These are phyloP conservation scores for Polydrusus tereticollis DNA, from an alignment of 2,888 invertebrate species.

Conservation along the genomic window DNA sequence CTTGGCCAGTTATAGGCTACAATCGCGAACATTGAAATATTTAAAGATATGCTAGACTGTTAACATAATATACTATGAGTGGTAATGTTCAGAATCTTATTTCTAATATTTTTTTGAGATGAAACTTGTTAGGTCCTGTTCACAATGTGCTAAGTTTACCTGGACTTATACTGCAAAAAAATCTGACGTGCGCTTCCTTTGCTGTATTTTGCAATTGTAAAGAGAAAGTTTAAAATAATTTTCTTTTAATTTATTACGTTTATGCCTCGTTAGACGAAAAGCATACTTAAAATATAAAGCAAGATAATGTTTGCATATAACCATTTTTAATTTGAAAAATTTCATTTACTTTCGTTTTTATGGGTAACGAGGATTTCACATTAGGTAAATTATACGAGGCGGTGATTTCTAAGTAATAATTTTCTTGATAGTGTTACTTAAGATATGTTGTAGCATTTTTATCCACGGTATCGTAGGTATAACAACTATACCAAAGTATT, in stretches of 20 bases:
- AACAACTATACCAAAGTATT: too few relatives aligned
- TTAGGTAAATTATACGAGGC: not conserved
- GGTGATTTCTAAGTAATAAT: not conserved
- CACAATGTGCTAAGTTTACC: too few relatives aligned
- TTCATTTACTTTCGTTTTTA: not conserved
- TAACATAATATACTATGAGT: too few relatives aligned
- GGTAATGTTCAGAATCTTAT: too few relatives aligned
- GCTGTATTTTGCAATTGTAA: not conserved
- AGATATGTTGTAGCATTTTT: not conserved
- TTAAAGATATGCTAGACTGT: too few relatives aligned
- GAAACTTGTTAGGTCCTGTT: too few relatives aligned
- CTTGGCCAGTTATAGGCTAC: too few relatives aligned
- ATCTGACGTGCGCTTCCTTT: not conserved
- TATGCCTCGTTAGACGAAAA: not conserved
- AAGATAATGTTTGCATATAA: not conserved
- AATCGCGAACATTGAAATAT: too few relatives aligned
- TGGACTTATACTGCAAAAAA: too few relatives aligned
- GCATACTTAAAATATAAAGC: not conserved
- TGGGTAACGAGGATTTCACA: not conserved
- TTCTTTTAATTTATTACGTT: not conserved
- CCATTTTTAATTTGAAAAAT: not conserved
- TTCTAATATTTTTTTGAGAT: too few relatives aligned
- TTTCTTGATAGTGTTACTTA: not conserved
- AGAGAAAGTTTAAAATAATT: slow-evolving; percentile 1
- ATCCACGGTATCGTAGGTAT: too few relatives aligned